Evolutionary conservation across 2,113 vertebrate genomes (phyloP), one percentile per base, ranked within the genome.

Genomic region (Podarcis raffonei): DNA sequence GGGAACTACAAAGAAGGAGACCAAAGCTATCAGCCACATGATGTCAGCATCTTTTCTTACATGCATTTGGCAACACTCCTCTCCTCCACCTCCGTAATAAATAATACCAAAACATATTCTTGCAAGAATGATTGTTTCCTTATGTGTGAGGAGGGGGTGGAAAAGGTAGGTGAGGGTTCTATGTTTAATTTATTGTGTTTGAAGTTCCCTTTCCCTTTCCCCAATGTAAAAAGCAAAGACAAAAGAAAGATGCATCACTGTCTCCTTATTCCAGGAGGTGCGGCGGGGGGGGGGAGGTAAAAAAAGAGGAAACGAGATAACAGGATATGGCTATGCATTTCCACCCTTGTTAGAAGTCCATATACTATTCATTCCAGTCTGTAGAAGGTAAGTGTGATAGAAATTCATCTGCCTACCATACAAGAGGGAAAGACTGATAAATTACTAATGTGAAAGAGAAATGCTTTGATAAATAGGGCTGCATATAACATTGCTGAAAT

Each of bases 371-470:
- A 75, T 85, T 85, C 53, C 53, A 59, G 22, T 59, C 35, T 15
- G 72, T 20, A 85, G 53, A 59, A 9, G 11, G 48, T 59, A 83
- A 84, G 30, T 32, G 35, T 76, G 84, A 30, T 62, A 62, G 9
- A 62, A 76, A 76, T 76, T 57, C 72, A 85, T 76, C 71, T 76
- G 84, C 15, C 35, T 62, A 76, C 32, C 15, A 85, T 65, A 30
- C 66, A 84, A 25, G 69, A 84, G 82, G 27, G 30, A 72, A 32
- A 32, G 30, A 32, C 39, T 84, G 39, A 84, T 72, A 53, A 71
- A 84, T 71, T 72, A 72, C 66, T 69, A 84, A 84, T 84, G 68
- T 84, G 82, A n/a, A 53, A 84, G 30, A 72, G 25, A 84, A 84
- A 84, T 84, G 82, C 48, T 72, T 84, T 72, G 48, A 84, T 72